phyloP scores from a whole-genome alignment of 37 sponge, comb jelly and placozoan species.

The Geodia barretti region DNA sequence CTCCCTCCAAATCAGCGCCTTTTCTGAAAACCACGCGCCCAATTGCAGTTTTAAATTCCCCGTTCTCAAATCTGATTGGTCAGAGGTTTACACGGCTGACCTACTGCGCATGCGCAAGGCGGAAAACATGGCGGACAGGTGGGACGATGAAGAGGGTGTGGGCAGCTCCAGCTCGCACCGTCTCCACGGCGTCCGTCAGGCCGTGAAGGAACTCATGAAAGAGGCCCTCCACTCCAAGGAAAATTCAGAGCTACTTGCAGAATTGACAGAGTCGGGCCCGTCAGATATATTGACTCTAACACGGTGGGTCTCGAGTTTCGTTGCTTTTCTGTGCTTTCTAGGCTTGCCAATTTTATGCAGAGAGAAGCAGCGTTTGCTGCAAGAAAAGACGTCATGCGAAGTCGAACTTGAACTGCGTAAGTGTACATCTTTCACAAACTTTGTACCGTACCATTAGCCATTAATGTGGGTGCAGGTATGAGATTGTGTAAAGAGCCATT shows the following conservation, averaged over 20 bases:
- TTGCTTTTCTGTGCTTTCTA: no score
- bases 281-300: neutral
- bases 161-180: constrained; percentile 17
- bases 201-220: constrained; percentile 16
- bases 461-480: no score
- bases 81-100: neutral
- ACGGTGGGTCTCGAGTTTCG: neutral
- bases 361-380: constrained; percentile 13
- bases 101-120: constrained; percentile 16
- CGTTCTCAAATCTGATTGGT: constrained; percentile 19
- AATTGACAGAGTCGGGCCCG: no score
- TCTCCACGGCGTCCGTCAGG: neutral
- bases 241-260: constrained; percentile 1
- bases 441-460: no score
- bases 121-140: constrained; percentile 16
- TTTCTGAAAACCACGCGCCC: neutral
- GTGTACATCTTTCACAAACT: neutral
- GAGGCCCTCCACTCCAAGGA: constrained; percentile 1
- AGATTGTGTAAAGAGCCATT: no score
- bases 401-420: constrained; percentile 36
- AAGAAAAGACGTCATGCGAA: neutral
- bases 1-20: neutral
- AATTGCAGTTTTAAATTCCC: neutral
- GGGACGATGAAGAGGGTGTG: neutral
- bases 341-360: neutral